Evolutionary conservation across 2,888 invertebrate species (phyloP), one percentile per base, ranked within the genome.

Genomic region (Andrena marginata): DNA sequence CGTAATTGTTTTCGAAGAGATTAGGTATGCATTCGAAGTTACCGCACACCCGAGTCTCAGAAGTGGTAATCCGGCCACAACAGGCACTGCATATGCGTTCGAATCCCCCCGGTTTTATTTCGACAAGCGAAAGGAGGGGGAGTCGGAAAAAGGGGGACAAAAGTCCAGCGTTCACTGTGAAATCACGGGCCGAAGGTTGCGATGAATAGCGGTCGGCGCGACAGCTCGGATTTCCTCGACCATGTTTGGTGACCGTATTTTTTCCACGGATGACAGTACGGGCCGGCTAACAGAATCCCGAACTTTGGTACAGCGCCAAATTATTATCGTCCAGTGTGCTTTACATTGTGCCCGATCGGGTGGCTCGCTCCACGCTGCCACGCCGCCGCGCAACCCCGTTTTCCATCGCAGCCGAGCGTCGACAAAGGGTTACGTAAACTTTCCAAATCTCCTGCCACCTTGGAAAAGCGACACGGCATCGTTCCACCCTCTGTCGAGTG

Each of bases 241-340:
- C 85, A 88, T 89, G 89, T 90, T 91, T 87, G 89, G 84, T 79
- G 84, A 91, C 77, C 86, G 84, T 90, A 91, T 91, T 91, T 91
- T 92, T 87, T 87, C 82, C 77, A 51, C 84, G 87, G 56, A 85
- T 87, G 89, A 89, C 89, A 89, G 85, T 81, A 76, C 86, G 84
- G 85, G 79, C 75, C 78, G 78, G 77, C 85, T 89, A 90, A 92
- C 89, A 88, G 88, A 91, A 92, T 92, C 82, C 82, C 84, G 85
- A 88, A 91, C 82, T 92, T 91, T 92, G 92, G 91, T 88, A 87
- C 83, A 33, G 74, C 74, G 90, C 91, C 92, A 92, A 92, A 91
- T 91, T 92, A 92, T 91, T 89, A 88, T 86, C 86, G 85, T 87
- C 85, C 81, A 80, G 82, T 72, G 81, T 80, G 82, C 82, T 89